Conservation (phyloP, 2,888 invertebrate genomes). For the Autographa pulchrina region DNA sequence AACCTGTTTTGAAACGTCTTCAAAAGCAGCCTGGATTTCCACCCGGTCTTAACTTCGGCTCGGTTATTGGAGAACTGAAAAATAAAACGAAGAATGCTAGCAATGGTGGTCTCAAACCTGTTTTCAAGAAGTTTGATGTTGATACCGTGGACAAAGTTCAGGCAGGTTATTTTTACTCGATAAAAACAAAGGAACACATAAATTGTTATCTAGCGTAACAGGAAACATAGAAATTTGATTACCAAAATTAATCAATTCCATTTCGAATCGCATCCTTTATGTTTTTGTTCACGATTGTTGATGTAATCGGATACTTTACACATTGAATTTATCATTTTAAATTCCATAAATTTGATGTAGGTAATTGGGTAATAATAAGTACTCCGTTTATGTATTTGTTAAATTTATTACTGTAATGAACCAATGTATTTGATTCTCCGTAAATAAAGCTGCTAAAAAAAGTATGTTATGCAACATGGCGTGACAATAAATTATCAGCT, state of each 20-base stretch:
- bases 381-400: too few relatives aligned
- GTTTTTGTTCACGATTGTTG: slow-evolving; percentile 34
- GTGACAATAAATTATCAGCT: slow-evolving; percentile 64
- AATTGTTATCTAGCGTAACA: slow-evolving; percentile 39
- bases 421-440: not conserved
- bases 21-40: slow-evolving; percentile 81
- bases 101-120: slow-evolving; percentile 81
- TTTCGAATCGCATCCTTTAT: slow-evolving; percentile 42
- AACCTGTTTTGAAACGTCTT: slow-evolving; percentile 74
- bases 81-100: slow-evolving; percentile 79
- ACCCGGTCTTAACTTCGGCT: slow-evolving; percentile 81
- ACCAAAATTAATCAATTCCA: slow-evolving; percentile 49
- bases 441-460: slow-evolving; percentile 12
- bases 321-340: slow-evolving; percentile 9
- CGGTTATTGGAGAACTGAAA: slow-evolving; percentile 84
- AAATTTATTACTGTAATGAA: not conserved
- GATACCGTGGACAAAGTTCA: slow-evolving; percentile 74
- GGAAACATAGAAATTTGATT: slow-evolving; percentile 45
- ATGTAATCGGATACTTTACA: slow-evolving; percentile 21
- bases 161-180: slow-evolving; percentile 70
- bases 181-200: slow-evolving; percentile 22
- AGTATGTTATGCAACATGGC: slow-evolving; percentile 53
- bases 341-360: not conserved
- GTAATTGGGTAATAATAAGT: not conserved
- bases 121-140: slow-evolving; percentile 83